Evolutionary conservation across 53 echinoderm and acorn worm genomes (phyloP).

Genomic region (Luidia sarsii): DNA sequence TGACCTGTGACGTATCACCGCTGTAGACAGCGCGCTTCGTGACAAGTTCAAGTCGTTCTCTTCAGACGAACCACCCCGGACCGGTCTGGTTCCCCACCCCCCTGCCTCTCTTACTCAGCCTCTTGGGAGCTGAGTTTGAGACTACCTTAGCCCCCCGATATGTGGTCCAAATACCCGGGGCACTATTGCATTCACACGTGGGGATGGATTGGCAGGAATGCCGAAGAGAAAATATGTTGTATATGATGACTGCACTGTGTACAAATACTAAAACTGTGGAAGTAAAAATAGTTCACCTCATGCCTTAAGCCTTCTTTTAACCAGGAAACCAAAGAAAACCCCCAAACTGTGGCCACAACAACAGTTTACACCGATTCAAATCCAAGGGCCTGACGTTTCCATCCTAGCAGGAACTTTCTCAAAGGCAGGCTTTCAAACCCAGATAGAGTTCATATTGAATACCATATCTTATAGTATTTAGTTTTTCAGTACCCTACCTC

Average conservation of each 20-base stretch:
- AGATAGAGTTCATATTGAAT: no score
- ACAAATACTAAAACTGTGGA: no score
- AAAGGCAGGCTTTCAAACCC: no score
- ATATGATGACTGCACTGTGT: constrained; percentile 12
- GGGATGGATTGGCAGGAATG: constrained; percentile 9
- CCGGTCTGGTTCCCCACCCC: constrained; percentile 28
- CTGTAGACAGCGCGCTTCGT: constrained; percentile 12
- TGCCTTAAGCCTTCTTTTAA: no score
- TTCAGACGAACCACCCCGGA: constrained; percentile 22
- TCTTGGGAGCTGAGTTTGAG: constrained; percentile 2
- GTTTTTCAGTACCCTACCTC: no score
- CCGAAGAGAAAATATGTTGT: not conserved
- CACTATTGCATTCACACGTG: not conserved
- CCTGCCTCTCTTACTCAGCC: not conserved
- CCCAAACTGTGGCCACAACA: no score
- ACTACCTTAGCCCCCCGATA: not conserved
- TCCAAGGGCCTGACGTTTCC: no score
- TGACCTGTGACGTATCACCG: constrained; percentile 50
- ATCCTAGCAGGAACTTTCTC: no score
- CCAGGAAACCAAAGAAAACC: no score
- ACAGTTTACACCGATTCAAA: no score
- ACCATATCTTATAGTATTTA: no score
- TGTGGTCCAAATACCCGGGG: constrained; percentile 5
- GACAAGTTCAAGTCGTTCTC: constrained; percentile 43
- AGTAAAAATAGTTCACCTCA: no score